These are phyloP conservation scores for Petromus typicus DNA, from an alignment of 2,113 vertebrate species.

Conservation along the genomic window DNA sequence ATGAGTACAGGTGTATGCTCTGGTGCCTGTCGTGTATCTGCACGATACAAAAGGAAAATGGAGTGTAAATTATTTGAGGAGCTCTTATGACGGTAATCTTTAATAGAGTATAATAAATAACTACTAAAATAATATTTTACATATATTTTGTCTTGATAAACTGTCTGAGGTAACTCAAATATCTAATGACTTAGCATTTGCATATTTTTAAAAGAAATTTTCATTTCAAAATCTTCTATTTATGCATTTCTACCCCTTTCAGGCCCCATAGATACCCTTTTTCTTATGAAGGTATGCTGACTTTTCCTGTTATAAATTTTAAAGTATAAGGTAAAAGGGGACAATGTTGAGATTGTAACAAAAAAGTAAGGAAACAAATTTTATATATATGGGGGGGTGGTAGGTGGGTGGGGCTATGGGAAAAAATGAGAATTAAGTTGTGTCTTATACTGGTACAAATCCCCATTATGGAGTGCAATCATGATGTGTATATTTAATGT, in stretches of 20 bases:
- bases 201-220: conserved; percentile 58
- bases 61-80: background rate
- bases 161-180: background rate
- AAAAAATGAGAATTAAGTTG: too few relatives aligned
- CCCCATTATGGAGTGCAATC: too few relatives aligned
- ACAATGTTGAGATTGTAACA: too few relatives aligned
- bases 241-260: conserved; percentile 64
- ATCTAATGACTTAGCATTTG: conserved; percentile 70
- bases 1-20: too few relatives aligned
- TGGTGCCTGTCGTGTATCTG: background rate
- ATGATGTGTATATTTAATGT: too few relatives aligned
- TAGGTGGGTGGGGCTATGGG: too few relatives aligned
- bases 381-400: too few relatives aligned
- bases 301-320: background rate
- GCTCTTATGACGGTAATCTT: background rate
- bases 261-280: conserved; percentile 26
- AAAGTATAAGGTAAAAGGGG: background rate
- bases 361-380: too few relatives aligned
- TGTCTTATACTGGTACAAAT: too few relatives aligned
- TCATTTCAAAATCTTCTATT: conserved; percentile 65
- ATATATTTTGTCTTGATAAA: conserved; percentile 1
- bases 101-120: background rate
- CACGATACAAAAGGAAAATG: background rate
- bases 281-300: conserved; percentile 17
- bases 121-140: conserved; percentile 36